Base-by-base conservation (phyloP, 2,888 invertebrate genomes). In the Amphimallon solstitiale region DNA sequence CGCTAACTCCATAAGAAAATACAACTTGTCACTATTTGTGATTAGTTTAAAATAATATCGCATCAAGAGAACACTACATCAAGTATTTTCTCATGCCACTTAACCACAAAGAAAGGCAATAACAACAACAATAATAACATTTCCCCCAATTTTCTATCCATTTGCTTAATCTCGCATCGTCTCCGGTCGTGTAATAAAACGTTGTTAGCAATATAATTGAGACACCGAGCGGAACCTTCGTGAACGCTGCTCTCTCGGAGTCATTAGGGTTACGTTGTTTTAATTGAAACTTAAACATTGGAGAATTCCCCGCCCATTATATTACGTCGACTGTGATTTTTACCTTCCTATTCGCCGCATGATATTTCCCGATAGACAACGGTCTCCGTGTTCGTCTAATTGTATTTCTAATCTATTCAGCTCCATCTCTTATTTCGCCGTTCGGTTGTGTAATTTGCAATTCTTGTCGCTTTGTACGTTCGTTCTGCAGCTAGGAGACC, bases 201-300 rank as follows among this genome's bases (percentile, higher is more conserved):
- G 43, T 43, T 59, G 29, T 54, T 54, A 38, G 34, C n/a, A 45
- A 29, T n/a, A n/a, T 45, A 43, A 59, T 43, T 29, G 56, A 43
- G 45, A 59, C 43, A 10, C 37, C 37, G 15, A 12, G 15, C 43
- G 14, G 29, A 1, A 29, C 10, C 29, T 43, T 43, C 29, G 56
- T 59, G 15, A 59, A 21, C 17, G 15, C 43, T 10, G 34, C 40
- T 14, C 29, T 19, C 17, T 19, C 15, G 17, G n/a, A 17, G 45
- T 43, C 43, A 59, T 59, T 59, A 59, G 17, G 23, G 14, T 29
- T 14, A 21, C 56, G 29, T 43, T 15, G 14, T 59, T 59, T 59
- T 45, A 59, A 59, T 59, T 59, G 43, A 43, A 59, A 43, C 56
- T 15, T 43, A 56, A 56, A 59, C 17, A 59, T 38, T 43, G n/a